These are phyloP conservation scores for Panthera tigris DNA, from an alignment of 2,113 vertebrate species.

Conservation along the genomic window DNA sequence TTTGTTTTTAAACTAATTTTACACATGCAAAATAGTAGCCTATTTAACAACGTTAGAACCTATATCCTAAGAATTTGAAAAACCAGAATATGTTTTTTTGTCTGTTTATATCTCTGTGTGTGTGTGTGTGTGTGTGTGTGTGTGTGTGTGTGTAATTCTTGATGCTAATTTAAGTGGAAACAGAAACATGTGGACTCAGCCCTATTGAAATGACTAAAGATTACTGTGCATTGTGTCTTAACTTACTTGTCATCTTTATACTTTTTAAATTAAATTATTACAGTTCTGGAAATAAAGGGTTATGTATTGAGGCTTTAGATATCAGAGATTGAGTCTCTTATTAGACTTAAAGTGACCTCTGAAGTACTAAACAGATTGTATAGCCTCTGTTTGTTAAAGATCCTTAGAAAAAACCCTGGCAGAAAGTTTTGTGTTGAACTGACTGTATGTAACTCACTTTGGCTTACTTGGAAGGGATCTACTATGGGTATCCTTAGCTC, in stretches of 20 bases:
- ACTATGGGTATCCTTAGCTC: background rate
- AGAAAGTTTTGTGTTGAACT: background rate
- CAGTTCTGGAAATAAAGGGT: background rate
- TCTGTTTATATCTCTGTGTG: background rate
- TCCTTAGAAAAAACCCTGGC: background rate
- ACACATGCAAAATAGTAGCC: background rate
- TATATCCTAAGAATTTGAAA: background rate
- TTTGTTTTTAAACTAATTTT: slow-evolving; percentile 43
- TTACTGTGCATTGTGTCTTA: background rate
- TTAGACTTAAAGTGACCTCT: background rate
- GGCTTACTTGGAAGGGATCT: background rate
- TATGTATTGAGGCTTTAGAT: background rate
- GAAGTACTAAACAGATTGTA: background rate
- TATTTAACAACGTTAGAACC: background rate
- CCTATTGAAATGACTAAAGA: background rate
- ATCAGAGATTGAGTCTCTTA: background rate
- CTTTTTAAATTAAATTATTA: background rate
- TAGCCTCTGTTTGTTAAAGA: background rate
- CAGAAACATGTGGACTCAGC: background rate
- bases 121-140: background rate
- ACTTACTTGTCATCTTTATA: slow-evolving; percentile 5
- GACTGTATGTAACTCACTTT: background rate
- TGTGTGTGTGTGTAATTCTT: background rate
- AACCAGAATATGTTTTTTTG: background rate
- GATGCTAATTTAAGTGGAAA: background rate